These are phyloP conservation scores for Pachydiplax longipennis DNA, from an alignment of 2,888 invertebrate genomes.

Conservation along the genomic window DNA sequence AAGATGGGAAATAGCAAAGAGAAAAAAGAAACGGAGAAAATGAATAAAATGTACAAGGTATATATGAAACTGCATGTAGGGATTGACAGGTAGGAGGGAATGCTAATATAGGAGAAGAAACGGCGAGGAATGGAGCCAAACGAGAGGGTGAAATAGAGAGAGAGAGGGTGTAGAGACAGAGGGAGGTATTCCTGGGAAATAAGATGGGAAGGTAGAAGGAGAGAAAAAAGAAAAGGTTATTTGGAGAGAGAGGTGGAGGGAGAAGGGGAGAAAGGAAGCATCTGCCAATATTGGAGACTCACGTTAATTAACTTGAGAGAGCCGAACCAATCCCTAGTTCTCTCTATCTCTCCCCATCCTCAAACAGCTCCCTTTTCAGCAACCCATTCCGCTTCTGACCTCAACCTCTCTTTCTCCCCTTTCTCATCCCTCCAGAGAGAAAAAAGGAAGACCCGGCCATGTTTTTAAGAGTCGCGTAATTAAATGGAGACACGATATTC, in stretches of 20 bases:
- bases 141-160: background rate
- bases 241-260: background rate
- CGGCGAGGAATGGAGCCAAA: no score
- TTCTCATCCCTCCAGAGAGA: no score
- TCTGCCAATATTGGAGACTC: constrained; percentile 45
- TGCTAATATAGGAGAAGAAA: no score
- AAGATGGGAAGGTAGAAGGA: background rate
- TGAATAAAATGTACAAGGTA: no score
- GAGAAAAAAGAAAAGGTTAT: background rate
- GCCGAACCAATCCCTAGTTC: constrained; percentile 26
- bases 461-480: background rate
- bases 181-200: background rate
- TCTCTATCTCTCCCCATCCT: background rate
- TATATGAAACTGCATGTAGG: no score
- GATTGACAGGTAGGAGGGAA: no score
- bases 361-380: constrained; percentile 39
- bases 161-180: background rate
- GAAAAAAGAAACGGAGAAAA: no score
- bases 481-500: background rate
- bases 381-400: background rate
- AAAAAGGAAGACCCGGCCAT: background rate
- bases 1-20: no score
- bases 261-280: background rate
- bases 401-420: background rate
- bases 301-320: constrained; percentile 45